Evolutionary conservation across 2,888 invertebrate species (phyloP), one percentile per base, ranked within the genome.

Genomic region (Sesia apiformis): DNA sequence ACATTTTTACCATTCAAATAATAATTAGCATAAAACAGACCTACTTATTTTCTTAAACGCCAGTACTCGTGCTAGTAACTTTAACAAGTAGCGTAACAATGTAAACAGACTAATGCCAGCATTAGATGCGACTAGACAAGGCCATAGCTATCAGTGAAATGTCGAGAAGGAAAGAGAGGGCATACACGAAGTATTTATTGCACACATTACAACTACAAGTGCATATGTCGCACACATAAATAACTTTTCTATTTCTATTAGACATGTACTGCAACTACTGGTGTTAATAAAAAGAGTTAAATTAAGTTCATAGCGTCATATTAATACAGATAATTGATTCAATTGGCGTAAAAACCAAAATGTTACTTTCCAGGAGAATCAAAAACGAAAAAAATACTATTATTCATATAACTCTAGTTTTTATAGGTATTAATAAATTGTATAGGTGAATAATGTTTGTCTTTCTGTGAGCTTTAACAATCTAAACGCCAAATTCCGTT

Each of bases 51-150:
- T 46, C n/a, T 8, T 46, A 7, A 46, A 46, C 8, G 4, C 3
- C 46, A 46, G 46, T 46, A 8, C 23, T 6, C 43, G 8, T 39
- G 53, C 52, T 40, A 58, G 58, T 51, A 42, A 57, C 62, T 63
- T 53, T 61, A 41, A 8, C 59, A 46, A 60, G 58, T 54, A 53
- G 38, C 49, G 43, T 54, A 55, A 54, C 58, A 58, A 63, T 77
- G 70, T 79, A 76, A 89, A 89, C 81, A 66, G 69, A 79, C 88
- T 86, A 86, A 84, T 69, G 81, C 87, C 81, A 84, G 87, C 84
- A 87, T 89, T 89, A 88, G 89, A 89, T 89, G 89, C 85, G 86
- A 89, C 87, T 88, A 89, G 89, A 89, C 89, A 87, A 89, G 89
- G 88, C 89, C 86, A 82, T 76, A 85, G 82, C 86, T 89, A 89